Evolutionary conservation across 2,888 invertebrate species (phyloP).

Genomic region (Polyploca ridens): DNA sequence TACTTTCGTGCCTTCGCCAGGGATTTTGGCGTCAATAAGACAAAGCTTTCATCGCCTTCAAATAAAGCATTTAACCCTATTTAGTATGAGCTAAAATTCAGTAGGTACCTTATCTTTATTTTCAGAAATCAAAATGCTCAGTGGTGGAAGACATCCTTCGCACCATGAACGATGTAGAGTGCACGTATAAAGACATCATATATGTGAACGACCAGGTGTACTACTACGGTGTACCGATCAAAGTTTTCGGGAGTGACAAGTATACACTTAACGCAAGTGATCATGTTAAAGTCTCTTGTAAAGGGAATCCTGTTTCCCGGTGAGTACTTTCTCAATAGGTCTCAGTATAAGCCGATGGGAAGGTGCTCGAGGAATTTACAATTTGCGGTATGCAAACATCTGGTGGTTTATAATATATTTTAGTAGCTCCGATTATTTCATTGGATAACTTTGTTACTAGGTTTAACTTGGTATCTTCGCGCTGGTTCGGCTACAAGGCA

Average conservation of each 20-base stretch:
- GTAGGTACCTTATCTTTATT: background rate
- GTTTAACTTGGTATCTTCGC: constrained; percentile 26
- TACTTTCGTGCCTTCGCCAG: no score
- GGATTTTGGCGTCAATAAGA: no score
- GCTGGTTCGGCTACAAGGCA: constrained; percentile 38
- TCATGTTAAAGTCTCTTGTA: constrained; percentile 87
- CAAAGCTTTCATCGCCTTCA: no score
- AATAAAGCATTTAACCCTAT: no score
- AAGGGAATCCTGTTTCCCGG: constrained; percentile 43
- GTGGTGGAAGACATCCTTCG: constrained; percentile 29
- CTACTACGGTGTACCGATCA: constrained; percentile 26
- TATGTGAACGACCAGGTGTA: constrained; percentile 40
- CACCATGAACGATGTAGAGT: constrained; percentile 34
- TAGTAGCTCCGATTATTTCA: no score
- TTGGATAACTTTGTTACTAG: constrained; percentile 22
- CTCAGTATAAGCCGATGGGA: no score
- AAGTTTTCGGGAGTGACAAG: constrained; percentile 78
- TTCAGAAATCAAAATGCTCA: constrained; percentile 11
- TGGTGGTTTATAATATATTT: no score
- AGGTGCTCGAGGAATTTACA: no score
- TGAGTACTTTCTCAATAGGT: background rate
- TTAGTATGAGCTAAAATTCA: no score
- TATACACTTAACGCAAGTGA: constrained; percentile 88
- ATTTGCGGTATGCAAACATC: no score
- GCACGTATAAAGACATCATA: constrained; percentile 48